phyloP scores from a whole-genome alignment of 2,113 vertebrate species.

The Emydocephalus ijimae region DNA sequence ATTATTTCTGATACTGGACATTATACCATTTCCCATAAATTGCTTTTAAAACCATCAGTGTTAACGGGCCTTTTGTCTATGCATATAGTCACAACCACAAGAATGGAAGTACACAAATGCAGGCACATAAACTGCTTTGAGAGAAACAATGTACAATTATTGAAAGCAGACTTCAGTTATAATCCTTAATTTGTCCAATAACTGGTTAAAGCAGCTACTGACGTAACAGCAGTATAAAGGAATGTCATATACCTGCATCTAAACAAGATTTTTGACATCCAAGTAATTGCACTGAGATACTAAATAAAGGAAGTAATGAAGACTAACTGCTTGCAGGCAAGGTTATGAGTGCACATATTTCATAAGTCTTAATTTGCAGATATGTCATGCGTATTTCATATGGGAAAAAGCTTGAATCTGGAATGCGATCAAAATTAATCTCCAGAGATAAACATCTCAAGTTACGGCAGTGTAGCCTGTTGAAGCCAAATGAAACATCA shows the following conservation, averaged over 20 bases:
- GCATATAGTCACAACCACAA: background rate
- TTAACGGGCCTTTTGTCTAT: accelerated
- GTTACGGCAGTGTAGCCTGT: background rate
- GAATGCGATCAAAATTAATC: background rate
- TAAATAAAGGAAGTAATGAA: background rate
- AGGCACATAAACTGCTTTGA: background rate
- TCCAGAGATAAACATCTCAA: background rate
- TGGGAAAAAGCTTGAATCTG: background rate
- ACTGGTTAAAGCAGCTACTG: background rate
- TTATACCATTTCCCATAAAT: background rate
- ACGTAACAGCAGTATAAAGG: background rate
- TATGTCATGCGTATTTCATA: background rate
- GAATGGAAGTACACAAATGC: background rate
- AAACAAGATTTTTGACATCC: background rate
- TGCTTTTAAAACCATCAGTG: background rate
- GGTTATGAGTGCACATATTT: background rate
- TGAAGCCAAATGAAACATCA: background rate
- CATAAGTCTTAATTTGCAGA: background rate
- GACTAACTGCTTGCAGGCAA: background rate
- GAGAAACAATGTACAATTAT: background rate
- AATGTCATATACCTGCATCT: background rate
- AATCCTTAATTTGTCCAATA: background rate
- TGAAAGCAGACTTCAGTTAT: background rate
- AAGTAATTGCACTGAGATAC: background rate
- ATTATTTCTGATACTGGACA: background rate